Evolutionary conservation across 2,888 invertebrate genomes (phyloP), one percentile per base, ranked within the genome.

Genomic region (Gari tellinella): DNA sequence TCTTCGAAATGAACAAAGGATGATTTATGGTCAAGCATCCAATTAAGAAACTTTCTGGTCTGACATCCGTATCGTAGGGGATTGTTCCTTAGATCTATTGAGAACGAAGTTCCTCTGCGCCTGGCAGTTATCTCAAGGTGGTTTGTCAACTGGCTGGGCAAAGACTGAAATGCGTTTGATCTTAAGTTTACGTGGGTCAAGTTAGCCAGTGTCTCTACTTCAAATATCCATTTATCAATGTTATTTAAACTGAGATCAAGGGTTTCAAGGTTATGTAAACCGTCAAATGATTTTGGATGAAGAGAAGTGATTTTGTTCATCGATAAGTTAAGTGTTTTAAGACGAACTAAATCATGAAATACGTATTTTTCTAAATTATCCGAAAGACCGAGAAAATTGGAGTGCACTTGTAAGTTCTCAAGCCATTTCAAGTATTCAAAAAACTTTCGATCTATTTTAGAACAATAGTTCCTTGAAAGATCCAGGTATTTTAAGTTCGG

Each of bases 71-170:
- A n/a, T 17, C 5, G 26, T 2, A 74, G 10, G 2, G 46, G 3
- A 46, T 74, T 74, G 17, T 69, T 45, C 8, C 58, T 37, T 17
- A 74, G 23, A 37, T 69, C 68, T 17, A 74, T 56, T 21, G 43
- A 3, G 51, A 69, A 57, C 10, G 21, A 2, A 14, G 10, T 40
- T 17, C 23, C n/a, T 14, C 7, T 4, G 0, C 17, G 17, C 17
- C 41, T 41, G 0, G 63, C 15, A 10, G 41, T 48, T 26, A 3
- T 19, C 2, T 53, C 49, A 14, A 73, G 37, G 12, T 53, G 49
- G 15, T 21, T 25, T 19, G 23, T 56, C 10, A 60, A 14, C 1
- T 41, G 15, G 12, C 15, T 37, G 0, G 57, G 61, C 7, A 73
- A 23, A 8, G 23, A 48, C 4, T 52, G 53, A 3, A 73, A 38